Evolutionary conservation across 2,113 vertebrate species (phyloP).

Genomic region (Cyphotilapia sp.): DNA sequence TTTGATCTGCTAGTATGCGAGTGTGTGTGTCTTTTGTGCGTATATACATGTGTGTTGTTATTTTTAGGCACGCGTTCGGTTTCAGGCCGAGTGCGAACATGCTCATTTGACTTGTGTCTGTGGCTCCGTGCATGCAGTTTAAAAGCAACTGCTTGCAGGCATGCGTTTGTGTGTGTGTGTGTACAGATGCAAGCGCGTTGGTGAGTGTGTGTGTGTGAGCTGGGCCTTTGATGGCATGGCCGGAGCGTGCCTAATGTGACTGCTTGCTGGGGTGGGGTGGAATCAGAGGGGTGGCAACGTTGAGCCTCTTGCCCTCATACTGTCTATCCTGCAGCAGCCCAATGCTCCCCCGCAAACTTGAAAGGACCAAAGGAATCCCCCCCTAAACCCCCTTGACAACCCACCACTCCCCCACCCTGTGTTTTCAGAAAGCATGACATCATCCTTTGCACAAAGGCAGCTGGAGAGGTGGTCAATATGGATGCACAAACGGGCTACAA

Average conservation of each 20-base stretch:
- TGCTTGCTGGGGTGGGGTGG: slow-evolving; percentile 51
- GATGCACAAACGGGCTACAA: slow-evolving; percentile 1
- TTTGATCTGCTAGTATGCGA: slow-evolving; percentile 55
- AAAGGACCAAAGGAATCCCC: slow-evolving; percentile 68
- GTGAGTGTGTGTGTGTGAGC: slow-evolving; percentile 25
- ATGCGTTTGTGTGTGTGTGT: slow-evolving; percentile 1
- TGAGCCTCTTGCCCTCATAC: slow-evolving; percentile 62
- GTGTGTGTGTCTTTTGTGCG: slow-evolving; percentile 8
- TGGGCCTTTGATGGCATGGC: slow-evolving; percentile 75
- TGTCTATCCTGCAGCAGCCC: slow-evolving; percentile 58
- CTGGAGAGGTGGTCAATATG: slow-evolving; percentile 48
- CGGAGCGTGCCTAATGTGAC: slow-evolving; percentile 78
- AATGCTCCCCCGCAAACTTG: slow-evolving; percentile 64
- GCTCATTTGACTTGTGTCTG: slow-evolving; percentile 47
- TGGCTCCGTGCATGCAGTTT: background rate
- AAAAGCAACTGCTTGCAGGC: slow-evolving; percentile 20
- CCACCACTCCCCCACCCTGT: slow-evolving; percentile 20
- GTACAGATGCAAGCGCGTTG: slow-evolving; percentile 1
- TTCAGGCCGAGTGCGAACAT: slow-evolving; percentile 48
- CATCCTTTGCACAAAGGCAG: slow-evolving; percentile 64
- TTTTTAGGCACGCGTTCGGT: slow-evolving; percentile 51
- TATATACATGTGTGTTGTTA: slow-evolving; percentile 24
- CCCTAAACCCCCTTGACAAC: slow-evolving; percentile 17
- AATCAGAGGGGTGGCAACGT: background rate
- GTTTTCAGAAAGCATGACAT: slow-evolving; percentile 72